Conservation (phyloP, 2,113 vertebrate genomes). For the Pycnonotus jocosus region DNA sequence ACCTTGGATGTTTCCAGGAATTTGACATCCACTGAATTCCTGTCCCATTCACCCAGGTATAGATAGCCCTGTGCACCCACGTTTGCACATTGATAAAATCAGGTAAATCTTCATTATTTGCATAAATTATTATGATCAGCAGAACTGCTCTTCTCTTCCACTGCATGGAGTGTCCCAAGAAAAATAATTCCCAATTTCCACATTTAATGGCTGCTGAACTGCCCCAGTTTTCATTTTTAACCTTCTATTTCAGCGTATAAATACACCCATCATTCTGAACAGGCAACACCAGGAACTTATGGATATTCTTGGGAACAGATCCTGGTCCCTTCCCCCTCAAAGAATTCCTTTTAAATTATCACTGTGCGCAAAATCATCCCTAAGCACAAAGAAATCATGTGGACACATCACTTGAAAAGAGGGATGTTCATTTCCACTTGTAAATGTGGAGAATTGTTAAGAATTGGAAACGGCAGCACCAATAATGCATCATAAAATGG, state of each 20-base stretch:
- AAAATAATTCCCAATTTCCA: background rate
- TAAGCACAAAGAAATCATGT: background rate
- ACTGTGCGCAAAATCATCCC: background rate
- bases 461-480: background rate
- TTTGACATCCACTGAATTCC: background rate
- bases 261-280: background rate
- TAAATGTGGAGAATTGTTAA: background rate
- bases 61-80: fast-evolving
- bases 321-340: background rate
- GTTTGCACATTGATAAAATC: fast-evolving
- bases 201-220: background rate
- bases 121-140: background rate
- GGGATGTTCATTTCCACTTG: background rate
- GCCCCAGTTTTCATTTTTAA: background rate
- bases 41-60: fast-evolving
- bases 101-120: background rate
- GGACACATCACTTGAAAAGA: background rate
- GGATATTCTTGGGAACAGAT: background rate
- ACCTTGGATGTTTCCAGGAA: background rate
- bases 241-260: background rate
- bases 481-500: background rate
- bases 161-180: no score
- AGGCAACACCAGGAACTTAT: background rate
- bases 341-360: background rate
- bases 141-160: background rate